phyloP scores from a whole-genome alignment of 2,113 vertebrate genomes.

The Pseudorasbora parva region DNA sequence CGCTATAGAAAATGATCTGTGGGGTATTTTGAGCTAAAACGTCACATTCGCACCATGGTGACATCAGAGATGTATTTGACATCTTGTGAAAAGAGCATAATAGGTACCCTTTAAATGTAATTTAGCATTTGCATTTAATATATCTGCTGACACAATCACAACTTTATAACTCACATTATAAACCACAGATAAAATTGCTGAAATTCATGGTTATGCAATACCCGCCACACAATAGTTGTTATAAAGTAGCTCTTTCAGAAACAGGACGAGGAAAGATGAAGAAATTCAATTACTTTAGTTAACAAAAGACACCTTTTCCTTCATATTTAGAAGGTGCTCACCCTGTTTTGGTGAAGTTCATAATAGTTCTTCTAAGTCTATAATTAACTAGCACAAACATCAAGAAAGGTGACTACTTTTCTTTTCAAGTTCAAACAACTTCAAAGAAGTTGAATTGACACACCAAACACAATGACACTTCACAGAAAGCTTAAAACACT shows the following conservation, averaged over 20 bases:
- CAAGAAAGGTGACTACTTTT: not conserved
- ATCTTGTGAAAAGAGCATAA: too few relatives aligned
- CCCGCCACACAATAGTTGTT: not conserved
- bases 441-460: slow-evolving; percentile 35
- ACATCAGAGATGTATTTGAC: too few relatives aligned
- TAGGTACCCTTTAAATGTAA: too few relatives aligned
- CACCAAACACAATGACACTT: slow-evolving; percentile 16
- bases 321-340: not conserved
- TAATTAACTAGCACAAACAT: slow-evolving; percentile 24
- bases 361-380: not conserved
- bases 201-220: not conserved
- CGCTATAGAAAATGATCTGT: too few relatives aligned
- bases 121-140: not conserved
- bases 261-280: not conserved
- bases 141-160: not conserved
- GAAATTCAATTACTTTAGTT: not conserved
- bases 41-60: too few relatives aligned
- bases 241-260: not conserved
- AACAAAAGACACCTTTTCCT: not conserved
- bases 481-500: slow-evolving; percentile 1
- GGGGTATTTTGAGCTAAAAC: too few relatives aligned
- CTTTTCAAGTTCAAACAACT: slow-evolving; percentile 20
- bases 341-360: not conserved
- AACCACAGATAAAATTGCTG: not conserved
- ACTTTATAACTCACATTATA: not conserved